These are phyloP conservation scores for Pristiophorus japonicus DNA, from an alignment of 2,113 vertebrate species.

Conservation along the genomic window DNA sequence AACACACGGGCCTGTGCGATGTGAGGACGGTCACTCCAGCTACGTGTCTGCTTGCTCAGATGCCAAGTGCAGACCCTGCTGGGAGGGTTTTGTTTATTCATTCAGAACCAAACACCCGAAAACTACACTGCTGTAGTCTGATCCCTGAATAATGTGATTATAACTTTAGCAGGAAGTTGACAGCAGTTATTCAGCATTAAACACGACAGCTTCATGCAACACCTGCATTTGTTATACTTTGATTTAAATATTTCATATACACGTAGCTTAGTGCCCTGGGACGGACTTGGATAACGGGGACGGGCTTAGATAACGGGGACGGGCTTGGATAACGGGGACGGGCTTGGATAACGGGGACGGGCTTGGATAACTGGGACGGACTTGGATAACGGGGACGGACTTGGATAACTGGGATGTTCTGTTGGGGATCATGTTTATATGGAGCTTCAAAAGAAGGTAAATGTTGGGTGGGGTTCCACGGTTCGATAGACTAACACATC, in stretches of 20 bases:
- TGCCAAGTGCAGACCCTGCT: neutral
- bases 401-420: neutral
- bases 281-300: neutral
- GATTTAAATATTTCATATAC: too few relatives aligned
- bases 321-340: too few relatives aligned
- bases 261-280: neutral
- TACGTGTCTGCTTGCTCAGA: neutral
- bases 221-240: neutral
- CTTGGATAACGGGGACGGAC: neutral
- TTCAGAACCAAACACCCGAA: neutral
- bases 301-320: too few relatives aligned
- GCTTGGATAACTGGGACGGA: neutral
- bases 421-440: too few relatives aligned
- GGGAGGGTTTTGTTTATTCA: neutral
- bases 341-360: too few relatives aligned
- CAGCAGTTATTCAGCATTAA: neutral
- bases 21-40: too few relatives aligned
- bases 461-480: too few relatives aligned
- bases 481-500: neutral
- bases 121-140: neutral
- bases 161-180: neutral
- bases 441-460: too few relatives aligned
- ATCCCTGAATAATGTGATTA: neutral
- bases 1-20: neutral
- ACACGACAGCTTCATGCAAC: neutral